Conservation (phyloP, 53 echinoderm and acorn worm genomes). For the Crossaster papposus region DNA sequence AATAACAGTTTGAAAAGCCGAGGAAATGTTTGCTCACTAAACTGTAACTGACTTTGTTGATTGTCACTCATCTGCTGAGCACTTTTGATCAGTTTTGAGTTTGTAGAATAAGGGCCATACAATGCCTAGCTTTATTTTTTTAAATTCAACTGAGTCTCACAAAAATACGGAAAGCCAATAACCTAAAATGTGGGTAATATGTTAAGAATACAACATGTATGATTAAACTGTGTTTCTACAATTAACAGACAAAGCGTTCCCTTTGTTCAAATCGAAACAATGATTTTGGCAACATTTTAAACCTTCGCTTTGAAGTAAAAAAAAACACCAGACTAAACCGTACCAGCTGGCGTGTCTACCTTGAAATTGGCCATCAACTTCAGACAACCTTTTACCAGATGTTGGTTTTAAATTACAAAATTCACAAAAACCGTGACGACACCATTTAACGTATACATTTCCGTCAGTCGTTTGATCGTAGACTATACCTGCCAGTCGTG, state of each 20-base stretch:
- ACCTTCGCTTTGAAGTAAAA: background rate
- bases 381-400: background rate
- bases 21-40: too few species aligned
- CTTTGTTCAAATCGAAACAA: background rate
- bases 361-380: background rate
- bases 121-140: too few species aligned
- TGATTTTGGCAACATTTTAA: background rate
- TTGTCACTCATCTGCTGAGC: too few species aligned
- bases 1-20: too few species aligned
- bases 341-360: background rate
- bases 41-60: too few species aligned
- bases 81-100: too few species aligned
- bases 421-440: background rate
- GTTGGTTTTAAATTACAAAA: slow-evolving; percentile 17
- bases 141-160: too few species aligned
- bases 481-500: background rate
- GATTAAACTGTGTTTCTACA: too few species aligned
- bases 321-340: background rate
- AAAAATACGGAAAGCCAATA: too few species aligned
- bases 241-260: background rate
- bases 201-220: background rate
- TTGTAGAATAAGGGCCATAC: too few species aligned
- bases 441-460: too few species aligned
- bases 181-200: too few species aligned
- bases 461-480: background rate